Evolutionary conservation across 1,140 invertebrate genomes (phyloP).

Genomic region (Drosophila lacteicornis): DNA sequence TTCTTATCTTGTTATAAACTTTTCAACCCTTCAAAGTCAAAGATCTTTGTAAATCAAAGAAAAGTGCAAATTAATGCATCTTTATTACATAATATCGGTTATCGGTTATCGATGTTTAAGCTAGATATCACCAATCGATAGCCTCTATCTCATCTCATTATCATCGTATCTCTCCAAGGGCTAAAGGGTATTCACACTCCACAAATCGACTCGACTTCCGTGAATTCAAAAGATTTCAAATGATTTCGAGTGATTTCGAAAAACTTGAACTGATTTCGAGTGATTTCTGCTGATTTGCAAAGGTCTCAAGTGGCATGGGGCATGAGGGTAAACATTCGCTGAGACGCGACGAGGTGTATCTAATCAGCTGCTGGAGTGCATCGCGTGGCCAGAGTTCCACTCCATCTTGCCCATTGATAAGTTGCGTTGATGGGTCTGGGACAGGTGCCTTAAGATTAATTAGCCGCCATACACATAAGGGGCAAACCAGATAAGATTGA

Average conservation of each 20-base stretch:
- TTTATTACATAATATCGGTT: conserved; percentile 5
- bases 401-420: conserved; percentile 44
- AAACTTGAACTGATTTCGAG: neutral
- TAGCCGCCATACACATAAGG: conserved; percentile 22
- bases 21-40: neutral
- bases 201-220: neutral
- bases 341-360: conserved; percentile 36
- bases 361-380: conserved; percentile 47
- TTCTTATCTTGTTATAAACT: too few relatives aligned
- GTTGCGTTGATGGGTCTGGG: conserved; percentile 14
- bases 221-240: neutral
- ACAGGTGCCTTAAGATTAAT: conserved; percentile 45
- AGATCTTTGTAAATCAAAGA: too few relatives aligned
- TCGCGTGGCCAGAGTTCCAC: conserved; percentile 42
- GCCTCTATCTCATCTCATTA: neutral
- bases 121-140: neutral
- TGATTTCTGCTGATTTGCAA: conserved; percentile 14
- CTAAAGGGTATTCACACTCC: conserved; percentile 1
- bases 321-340: conserved; percentile 27
- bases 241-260: neutral
- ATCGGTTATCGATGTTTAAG: neutral
- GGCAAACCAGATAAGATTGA: conserved; percentile 9
- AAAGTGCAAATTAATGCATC: neutral
- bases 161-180: conserved; percentile 7
- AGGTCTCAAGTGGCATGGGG: conserved; percentile 26